phyloP scores from a whole-genome alignment of 2,797 vertebrate species.

The Anisognathus igniventris region DNA sequence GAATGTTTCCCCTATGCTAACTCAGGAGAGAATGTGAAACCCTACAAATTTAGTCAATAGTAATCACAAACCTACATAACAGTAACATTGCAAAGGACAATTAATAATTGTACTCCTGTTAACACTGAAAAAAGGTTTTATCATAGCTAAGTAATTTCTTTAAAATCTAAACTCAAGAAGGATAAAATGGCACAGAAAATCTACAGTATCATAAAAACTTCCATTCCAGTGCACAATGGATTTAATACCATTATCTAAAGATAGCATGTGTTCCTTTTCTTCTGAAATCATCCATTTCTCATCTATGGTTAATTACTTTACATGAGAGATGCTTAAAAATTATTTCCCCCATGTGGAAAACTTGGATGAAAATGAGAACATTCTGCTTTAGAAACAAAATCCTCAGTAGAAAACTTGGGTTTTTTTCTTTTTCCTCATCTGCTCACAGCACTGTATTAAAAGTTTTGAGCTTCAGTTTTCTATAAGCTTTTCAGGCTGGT shows the following conservation, averaged over 20 bases:
- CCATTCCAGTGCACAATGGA: neutral
- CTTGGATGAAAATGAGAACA: conserved; percentile 47
- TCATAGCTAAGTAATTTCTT: neutral
- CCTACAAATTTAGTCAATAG: neutral
- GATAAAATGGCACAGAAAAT: conserved; percentile 1
- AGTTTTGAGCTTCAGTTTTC: neutral
- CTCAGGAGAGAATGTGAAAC: neutral
- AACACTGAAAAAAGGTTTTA: neutral
- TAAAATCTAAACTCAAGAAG: neutral
- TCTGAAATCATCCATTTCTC: conserved; percentile 5
- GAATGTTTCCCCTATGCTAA: neutral
- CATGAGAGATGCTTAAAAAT: conserved; percentile 32
- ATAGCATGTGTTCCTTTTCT: neutral
- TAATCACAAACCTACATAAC: neutral
- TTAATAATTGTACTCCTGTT: neutral
- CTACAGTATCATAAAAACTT: neutral
- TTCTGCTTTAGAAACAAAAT: conserved; percentile 20
- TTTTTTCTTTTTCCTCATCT: neutral
- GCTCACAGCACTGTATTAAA: neutral
- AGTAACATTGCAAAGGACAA: neutral
- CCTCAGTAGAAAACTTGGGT: neutral
- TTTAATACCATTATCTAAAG: conserved; percentile 31
- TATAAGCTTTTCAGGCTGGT: neutral
- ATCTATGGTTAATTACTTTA: conserved; percentile 31
- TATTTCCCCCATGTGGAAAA: conserved; percentile 31